Percentiles rank a stretch among this genome's conserved stretches.
These are phyloP conservation scores for Puffinus mauretanicus DNA, from an alignment of 2,113 vertebrate species.

Conservation along the genomic window DNA sequence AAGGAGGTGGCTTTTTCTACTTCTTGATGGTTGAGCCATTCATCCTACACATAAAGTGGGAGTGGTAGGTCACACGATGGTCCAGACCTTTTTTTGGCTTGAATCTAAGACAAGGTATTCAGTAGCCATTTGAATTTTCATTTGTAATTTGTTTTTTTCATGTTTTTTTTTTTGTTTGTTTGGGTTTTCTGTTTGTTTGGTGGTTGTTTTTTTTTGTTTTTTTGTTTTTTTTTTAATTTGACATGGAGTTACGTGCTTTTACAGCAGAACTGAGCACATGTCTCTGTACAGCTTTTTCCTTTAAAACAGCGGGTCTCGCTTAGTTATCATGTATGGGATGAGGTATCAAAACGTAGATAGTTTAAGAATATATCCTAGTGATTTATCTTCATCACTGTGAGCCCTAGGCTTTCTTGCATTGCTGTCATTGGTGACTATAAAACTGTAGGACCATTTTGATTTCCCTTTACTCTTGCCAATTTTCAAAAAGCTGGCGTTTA, in stretches of 20 bases:
- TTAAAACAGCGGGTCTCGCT: background rate
- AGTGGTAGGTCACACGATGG: background rate
- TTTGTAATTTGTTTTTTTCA: background rate
- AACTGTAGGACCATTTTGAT: background rate
- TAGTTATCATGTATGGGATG: background rate
- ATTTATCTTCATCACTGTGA: background rate
- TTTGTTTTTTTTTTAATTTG: background rate
- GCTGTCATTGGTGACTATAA: background rate
- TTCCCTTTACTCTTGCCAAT: background rate
- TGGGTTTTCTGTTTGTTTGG: background rate
- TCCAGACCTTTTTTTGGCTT: background rate
- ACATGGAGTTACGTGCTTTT: background rate
- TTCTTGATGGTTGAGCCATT: background rate
- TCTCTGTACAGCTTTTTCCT: background rate
- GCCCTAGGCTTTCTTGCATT: background rate
- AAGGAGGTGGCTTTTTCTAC: background rate
- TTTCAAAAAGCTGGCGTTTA: background rate
- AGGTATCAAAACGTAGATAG: background rate
- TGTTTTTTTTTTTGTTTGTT: background rate
- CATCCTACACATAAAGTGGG: background rate
- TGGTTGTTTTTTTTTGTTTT: rapidly evolving
- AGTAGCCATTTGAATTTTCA: background rate
- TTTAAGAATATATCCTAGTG: background rate
- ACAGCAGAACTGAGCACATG: background rate
- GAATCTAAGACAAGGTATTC: background rate